phyloP scores from a whole-genome alignment of 1,140 invertebrate species.

The Rhopalosiphum maidis region DNA sequence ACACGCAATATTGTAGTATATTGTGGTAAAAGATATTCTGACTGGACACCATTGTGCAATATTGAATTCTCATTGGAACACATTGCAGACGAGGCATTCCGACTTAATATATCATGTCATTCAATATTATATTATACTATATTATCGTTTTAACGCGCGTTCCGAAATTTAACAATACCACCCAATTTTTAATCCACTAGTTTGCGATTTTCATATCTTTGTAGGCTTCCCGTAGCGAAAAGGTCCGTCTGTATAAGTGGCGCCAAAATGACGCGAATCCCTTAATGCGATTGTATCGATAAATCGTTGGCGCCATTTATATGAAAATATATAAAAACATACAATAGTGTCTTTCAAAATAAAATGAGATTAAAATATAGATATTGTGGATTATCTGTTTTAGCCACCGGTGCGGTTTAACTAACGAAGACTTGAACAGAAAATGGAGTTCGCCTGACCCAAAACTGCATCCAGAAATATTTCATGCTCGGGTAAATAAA shows the following conservation, averaged over 20 bases:
- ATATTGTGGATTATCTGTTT: background rate
- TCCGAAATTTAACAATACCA: background rate
- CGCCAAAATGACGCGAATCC: background rate
- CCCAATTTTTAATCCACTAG: background rate
- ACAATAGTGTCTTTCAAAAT: background rate
- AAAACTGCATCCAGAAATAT: constrained; percentile 81
- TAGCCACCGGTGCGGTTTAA: constrained; percentile 81
- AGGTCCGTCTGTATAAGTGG: background rate
- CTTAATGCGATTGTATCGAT: background rate
- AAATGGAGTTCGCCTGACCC: constrained; percentile 79
- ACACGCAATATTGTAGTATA: too few relatives aligned
- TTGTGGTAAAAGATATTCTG: background rate
- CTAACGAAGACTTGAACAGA: constrained; percentile 83
- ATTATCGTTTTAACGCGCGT: background rate
- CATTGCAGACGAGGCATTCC: background rate
- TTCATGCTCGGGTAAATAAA: constrained; percentile 75
- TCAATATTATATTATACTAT: background rate
- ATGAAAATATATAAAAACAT: background rate
- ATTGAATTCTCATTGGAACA: background rate
- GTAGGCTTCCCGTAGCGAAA: background rate
- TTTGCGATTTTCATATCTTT: background rate
- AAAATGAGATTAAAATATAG: background rate
- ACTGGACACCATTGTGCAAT: background rate
- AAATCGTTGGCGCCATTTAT: background rate
- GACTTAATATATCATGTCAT: background rate